Evolutionary conservation across 2,888 invertebrate species (phyloP), one percentile per base, ranked within the genome.

Genomic region (Oligia fasciuncula): DNA sequence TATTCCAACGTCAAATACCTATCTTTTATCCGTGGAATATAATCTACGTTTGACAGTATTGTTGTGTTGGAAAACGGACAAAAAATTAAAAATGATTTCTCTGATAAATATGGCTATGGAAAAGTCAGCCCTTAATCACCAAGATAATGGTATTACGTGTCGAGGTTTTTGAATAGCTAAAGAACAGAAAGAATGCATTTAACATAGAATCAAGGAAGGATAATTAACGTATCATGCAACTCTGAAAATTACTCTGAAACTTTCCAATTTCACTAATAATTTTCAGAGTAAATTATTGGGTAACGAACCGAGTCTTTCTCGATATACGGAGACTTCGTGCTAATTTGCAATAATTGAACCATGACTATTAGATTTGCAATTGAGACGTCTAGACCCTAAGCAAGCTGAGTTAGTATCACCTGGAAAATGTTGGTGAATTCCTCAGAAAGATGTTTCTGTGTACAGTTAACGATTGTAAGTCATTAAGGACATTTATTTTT

Each of bases 281-380:
- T 40, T 65, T 60, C 81, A 73, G 60, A 51, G 71, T 35, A 72
- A 85, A 73, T 70, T 51, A 75, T 75, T 75, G 76, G 54, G 54
- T 71, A 73, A 69, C 73, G 74, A 85, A 85, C 73, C 71, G 76
- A 73, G n/a, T 54, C 54, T 73, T 81, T 73, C 65, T 76, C 72
- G 81, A 83, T 79, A 49, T 49, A 49, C 29, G 35, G 72, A 66
- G 82, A 60, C 66, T 57, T 73, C 23, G 66, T 65, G 65, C 73
- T 81, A 85, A 81, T 76, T 85, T 63, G 82, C 65, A 66, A 76
- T 81, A 70, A 83, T 73, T 85, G 69, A 75, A 85, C 76, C 85
- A 73, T 83, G 73, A 19, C 17, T 70, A 85, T 85, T 81, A 66
- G 73, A 76, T 85, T 85, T 83, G 83, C 69, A 76, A 73, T 63